Evolutionary conservation across 2,888 invertebrate species (phyloP), one percentile per base, ranked within the genome.

Genomic region (Rhingia campestris): DNA sequence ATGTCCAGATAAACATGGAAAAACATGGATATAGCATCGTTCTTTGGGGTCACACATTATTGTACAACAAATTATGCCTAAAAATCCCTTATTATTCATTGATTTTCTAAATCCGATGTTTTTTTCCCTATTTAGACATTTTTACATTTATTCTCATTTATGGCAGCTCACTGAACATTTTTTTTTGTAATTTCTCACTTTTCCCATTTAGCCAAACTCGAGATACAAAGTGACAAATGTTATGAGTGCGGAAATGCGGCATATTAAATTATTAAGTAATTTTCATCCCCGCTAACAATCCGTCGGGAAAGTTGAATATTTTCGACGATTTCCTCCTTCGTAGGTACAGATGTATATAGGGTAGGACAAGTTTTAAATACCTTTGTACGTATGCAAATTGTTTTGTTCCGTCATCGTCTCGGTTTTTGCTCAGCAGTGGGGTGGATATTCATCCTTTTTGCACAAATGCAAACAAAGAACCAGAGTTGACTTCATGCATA

Each of bases 401-500:
- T 32, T 70, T 59, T 69, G 74, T 80, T 84, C 84, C 74, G 70
- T 64, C 61, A 43, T 79, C 32, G 51, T 80, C 41, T 56, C 56
- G 33, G 58, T 75, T 84, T 66, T 51, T 61, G 47, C 43, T 59
- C 45, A 35, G 37, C 43, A 7, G 43, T 53, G 30, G 59, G 33
- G 64, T 39, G 49, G 37, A 66, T 73, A 73, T 74, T 59, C 80
- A 80, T 80, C 80, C 84, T 80, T 75, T 9, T 37, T 49, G 51
- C 58, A 56, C 58, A 56, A 61, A 81, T 64, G 74, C 79, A 74
- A 79, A 69, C 80, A 79, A 84, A 74, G 82, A 69, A 22, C 61
- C 69, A 79, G 70, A 84, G 79, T 79, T 79, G 69, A 84, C 69
- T 74, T 59, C 59, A 64, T 66, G 74, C 80, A 84, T 80, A 80